These are phyloP conservation scores for Epinotia demarniana DNA, from an alignment of 2,888 invertebrate genomes.

Conservation along the genomic window DNA sequence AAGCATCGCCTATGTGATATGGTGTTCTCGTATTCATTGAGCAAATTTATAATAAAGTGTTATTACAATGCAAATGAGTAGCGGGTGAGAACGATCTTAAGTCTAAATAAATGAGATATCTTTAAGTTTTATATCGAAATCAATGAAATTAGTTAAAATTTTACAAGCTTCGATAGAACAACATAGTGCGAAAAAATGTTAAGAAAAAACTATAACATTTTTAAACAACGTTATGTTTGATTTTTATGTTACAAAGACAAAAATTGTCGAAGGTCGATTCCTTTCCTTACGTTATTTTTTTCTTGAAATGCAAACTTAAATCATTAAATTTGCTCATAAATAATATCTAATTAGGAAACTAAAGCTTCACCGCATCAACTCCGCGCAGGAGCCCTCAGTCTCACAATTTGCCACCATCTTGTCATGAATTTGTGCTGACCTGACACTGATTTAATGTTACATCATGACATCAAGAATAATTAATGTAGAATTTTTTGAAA, in stretches of 20 bases:
- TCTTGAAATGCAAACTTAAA: constrained; percentile 7
- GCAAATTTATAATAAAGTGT: constrained; percentile 54
- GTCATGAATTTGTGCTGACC: constrained; percentile 43
- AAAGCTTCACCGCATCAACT: neutral
- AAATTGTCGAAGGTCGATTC: neutral
- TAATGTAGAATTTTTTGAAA: constrained; percentile 46
- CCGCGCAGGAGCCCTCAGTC: constrained; percentile 33
- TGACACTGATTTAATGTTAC: constrained; percentile 11
- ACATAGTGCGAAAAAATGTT: neutral
- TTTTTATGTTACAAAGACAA: constrained; percentile 1
- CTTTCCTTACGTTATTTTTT: neutral
- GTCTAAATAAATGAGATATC: constrained; percentile 13
- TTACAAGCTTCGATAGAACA: neutral
- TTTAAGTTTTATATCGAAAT: neutral
- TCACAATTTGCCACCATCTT: constrained; percentile 34
- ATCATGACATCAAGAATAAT: constrained; percentile 24
- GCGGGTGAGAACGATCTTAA: constrained; percentile 23
- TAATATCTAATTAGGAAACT: constrained; percentile 15
- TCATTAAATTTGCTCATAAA: constrained; percentile 16
- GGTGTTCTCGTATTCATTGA: constrained; percentile 63
- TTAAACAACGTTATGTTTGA: neutral
- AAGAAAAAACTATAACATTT: neutral
- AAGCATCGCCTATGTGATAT: constrained; percentile 64
- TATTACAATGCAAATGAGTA: constrained; percentile 25
- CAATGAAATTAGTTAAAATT: neutral